phyloP scores from a whole-genome alignment of 2,797 vertebrate genomes.

The Phataginus tetradactyla region DNA sequence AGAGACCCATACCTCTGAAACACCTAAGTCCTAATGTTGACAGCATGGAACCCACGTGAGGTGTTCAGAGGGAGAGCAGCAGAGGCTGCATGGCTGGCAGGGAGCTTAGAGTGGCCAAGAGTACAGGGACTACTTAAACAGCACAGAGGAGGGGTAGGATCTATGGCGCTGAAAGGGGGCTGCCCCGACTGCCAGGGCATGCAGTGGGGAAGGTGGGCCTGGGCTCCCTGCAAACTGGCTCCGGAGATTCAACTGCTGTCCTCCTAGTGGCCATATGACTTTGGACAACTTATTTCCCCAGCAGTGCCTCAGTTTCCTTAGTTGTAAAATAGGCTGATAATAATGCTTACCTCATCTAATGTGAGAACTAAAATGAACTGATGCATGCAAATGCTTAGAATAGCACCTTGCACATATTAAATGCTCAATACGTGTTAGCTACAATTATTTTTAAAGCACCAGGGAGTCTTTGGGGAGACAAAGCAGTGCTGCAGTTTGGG shows the following conservation, averaged over 20 bases:
- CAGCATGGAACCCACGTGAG: neutral
- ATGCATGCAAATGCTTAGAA: neutral
- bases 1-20: neutral
- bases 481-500: accelerated
- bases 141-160: neutral
- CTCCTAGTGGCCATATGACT: neutral
- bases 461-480: neutral
- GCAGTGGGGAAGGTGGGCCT: too few species aligned
- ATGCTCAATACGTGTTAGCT: neutral
- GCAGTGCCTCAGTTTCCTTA: neutral
- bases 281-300: neutral
- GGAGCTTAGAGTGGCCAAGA: neutral
- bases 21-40: neutral
- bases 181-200: too few species aligned
- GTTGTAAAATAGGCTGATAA: neutral
- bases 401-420: neutral
- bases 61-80: neutral
- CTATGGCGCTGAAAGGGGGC: too few species aligned
- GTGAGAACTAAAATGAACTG: neutral
- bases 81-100: neutral
- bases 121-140: neutral
- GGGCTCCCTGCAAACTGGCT: neutral
- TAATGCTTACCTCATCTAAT: too few species aligned
- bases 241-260: neutral
- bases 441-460: neutral